Conservation (phyloP, 1,140 invertebrate genomes). For the Philotrypesis tridentata region DNA sequence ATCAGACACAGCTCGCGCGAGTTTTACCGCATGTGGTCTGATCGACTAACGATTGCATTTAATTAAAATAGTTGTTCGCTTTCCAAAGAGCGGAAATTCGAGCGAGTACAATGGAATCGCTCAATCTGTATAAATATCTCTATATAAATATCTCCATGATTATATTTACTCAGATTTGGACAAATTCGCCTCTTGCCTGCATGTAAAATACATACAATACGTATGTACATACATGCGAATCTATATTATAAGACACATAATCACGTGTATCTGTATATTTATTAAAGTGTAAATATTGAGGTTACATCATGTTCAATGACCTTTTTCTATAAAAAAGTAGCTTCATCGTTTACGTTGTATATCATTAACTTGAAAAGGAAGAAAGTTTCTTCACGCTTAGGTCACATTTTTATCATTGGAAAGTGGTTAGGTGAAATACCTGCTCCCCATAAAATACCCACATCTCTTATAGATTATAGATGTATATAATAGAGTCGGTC, state of each 20-base stretch:
- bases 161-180: too few relatives aligned
- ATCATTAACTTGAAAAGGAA: neutral
- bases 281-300: too few relatives aligned
- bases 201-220: too few relatives aligned
- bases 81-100: neutral
- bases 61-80: neutral
- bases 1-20: neutral
- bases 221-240: too few relatives aligned
- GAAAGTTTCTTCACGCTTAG: neutral
- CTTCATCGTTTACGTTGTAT: too few relatives aligned
- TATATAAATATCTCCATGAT: too few relatives aligned
- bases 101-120: neutral
- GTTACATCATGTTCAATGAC: too few relatives aligned
- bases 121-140: too few relatives aligned
- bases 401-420: neutral
- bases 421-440: neutral
- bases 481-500: neutral
- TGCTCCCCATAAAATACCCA: neutral
- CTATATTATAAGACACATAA: too few relatives aligned
- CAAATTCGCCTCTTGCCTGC: too few relatives aligned
- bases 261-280: too few relatives aligned
- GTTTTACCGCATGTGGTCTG: neutral
- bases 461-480: neutral
- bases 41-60: neutral
- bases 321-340: too few relatives aligned